Evolutionary conservation across 2,113 vertebrate genomes (phyloP).

Genomic region (Callaeas wilsoni): DNA sequence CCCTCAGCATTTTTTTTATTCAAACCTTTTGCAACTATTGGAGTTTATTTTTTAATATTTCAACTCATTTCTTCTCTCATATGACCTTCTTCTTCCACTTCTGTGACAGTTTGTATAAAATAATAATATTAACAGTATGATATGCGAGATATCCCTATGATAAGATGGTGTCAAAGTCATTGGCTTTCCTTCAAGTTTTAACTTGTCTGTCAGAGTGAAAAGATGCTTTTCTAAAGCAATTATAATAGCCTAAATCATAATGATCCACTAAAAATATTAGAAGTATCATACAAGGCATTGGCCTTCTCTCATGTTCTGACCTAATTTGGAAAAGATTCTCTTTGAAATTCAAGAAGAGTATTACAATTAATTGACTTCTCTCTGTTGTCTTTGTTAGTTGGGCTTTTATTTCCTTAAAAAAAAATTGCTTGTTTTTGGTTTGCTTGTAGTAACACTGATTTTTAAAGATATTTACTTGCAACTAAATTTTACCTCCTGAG

Average conservation of each 20-base stretch:
- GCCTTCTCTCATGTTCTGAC: background rate
- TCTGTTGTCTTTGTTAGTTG: background rate
- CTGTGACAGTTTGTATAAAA: background rate
- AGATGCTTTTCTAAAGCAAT: background rate
- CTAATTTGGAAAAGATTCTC: background rate
- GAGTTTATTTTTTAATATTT: background rate
- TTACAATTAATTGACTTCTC: background rate
- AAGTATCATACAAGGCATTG: background rate
- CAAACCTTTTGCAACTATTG: background rate
- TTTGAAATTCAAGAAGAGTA: background rate
- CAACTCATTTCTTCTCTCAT: background rate
- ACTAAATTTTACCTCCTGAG: background rate
- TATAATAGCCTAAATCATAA: background rate
- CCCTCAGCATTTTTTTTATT: background rate
- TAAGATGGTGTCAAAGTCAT: background rate
- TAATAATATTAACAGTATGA: background rate
- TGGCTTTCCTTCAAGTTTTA: background rate
- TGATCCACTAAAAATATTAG: background rate
- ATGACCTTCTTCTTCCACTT: background rate
- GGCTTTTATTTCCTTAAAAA: background rate
- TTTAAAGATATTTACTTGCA: background rate
- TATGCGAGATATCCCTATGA: background rate
- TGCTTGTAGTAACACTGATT: background rate
- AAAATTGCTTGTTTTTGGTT: background rate
- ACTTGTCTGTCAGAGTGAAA: background rate